These are phyloP conservation scores for Trypoxylus dichotomus DNA, from an alignment of 1,140 invertebrate genomes.

Conservation along the genomic window DNA sequence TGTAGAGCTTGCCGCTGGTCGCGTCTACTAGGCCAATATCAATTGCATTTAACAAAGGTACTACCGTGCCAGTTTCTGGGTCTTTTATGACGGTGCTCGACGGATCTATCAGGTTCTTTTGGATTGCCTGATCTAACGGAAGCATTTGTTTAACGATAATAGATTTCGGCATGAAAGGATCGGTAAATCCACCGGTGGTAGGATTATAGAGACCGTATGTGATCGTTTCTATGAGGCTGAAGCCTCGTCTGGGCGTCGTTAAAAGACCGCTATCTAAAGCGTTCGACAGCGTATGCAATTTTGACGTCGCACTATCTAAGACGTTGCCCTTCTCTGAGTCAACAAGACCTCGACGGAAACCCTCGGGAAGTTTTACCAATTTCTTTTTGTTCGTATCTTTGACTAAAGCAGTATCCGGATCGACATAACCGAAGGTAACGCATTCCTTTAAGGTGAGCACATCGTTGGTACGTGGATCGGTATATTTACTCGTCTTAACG, in stretches of 20 bases:
- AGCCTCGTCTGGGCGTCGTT: constrained; percentile 71
- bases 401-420: constrained; percentile 83
- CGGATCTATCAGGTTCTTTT: constrained; percentile 79
- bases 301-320: constrained; percentile 78
- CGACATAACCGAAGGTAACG: constrained; percentile 77
- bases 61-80: constrained; percentile 71
- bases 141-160: constrained; percentile 69
- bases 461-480: constrained; percentile 70
- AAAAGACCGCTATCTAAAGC: constrained; percentile 79
- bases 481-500: constrained; percentile 72
- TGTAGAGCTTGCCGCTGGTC: constrained; percentile 68
- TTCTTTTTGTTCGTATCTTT: constrained; percentile 84
- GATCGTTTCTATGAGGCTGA: constrained; percentile 80
- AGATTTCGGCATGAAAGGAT: constrained; percentile 74
- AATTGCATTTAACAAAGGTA: constrained; percentile 78
- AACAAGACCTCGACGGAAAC: constrained; percentile 82
- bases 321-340: constrained; percentile 85
- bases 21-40: constrained; percentile 74
- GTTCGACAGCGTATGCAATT: constrained; percentile 70
- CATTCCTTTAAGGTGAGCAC: constrained; percentile 82
- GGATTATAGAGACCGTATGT: constrained; percentile 82
- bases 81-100: constrained; percentile 82
- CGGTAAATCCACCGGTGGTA: constrained; percentile 73
- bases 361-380: constrained; percentile 81
- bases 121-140: constrained; percentile 76